Evolutionary conservation across 2,113 vertebrate species (phyloP), one percentile per base, ranked within the genome.

Genomic region (Acinonyx jubatus): DNA sequence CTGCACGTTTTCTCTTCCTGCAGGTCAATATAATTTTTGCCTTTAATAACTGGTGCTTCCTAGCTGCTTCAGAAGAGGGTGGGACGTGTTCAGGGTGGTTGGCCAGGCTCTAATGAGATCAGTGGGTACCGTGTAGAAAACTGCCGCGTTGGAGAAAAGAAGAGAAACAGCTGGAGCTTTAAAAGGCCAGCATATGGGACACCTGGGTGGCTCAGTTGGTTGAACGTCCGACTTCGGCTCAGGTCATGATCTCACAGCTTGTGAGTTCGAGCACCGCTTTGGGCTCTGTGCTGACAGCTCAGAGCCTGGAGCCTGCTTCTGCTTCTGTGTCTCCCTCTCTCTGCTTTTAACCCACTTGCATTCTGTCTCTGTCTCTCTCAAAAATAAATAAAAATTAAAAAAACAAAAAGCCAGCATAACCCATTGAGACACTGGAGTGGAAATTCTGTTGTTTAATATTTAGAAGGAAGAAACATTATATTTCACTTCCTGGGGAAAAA

Each of bases 381-480:
- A 45, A 45, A 45, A 45, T 45, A 45, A 45, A 45, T 9, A 45
- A 45, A 45, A 45, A 45, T 45, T 45, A 45, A 83, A 87, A 82
- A 94, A 36, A 14, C 52, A 83, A 87, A 82, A 94, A 36, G 21
- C 52, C 68, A 21, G 63, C 15, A 9, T 48, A 76, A 84, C 18
- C 61, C 73, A 25, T 9, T 74, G 95, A 90, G 79, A 92, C 71
- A 23, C 19, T 11, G 33, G 41, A 84, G 33, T 41, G 18, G 69
- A 94, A 94, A 97, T 82, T 86, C 45, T 65, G 93, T 94, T 96
- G 76, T 86, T 76, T 88, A 92, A 65, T 95, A 84, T 84, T 93
- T 85, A 86, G 74, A 91, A 94, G 63, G 50, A 86, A 86, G 80
- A 85, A 97, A 83, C 14, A 80, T 23, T 92, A 65, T 57, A 61